A percentile compares a stretch with the other conserved stretches of the same genome.
Conservation (phyloP, 2,888 invertebrate species). For the Andrena praecox region DNA sequence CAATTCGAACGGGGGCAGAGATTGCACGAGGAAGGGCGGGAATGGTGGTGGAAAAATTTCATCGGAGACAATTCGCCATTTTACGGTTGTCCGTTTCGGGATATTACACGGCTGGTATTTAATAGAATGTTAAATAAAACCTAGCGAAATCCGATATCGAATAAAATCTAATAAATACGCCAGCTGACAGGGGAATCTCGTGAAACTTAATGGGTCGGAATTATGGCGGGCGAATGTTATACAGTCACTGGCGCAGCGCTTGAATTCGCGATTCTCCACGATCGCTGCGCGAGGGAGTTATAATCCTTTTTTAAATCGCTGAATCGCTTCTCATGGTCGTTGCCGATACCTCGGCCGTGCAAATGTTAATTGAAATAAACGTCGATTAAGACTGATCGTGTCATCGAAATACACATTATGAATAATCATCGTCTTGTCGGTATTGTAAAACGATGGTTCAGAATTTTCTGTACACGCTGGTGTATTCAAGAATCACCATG, state of each 20-base stretch:
- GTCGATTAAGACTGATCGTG: too few relatives aligned
- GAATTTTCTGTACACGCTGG: too few relatives aligned
- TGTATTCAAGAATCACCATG: too few relatives aligned
- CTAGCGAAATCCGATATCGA: conserved; percentile 33
- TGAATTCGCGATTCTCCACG: not conserved
- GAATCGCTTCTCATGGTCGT: too few relatives aligned
- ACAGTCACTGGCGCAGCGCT: not conserved
- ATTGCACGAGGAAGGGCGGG: not conserved
- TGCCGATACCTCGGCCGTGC: too few relatives aligned
- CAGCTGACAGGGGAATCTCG: conserved; percentile 16
- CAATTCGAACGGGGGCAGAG: not conserved
- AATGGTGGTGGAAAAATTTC: conserved; percentile 1
- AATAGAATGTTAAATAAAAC: conserved; percentile 37
- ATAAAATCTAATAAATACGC: conserved; percentile 40
- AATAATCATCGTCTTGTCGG: too few relatives aligned
- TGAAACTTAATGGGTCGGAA: conserved; percentile 34
- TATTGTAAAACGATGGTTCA: too few relatives aligned
- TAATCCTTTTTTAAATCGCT: not conserved
- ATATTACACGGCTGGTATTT: conserved; percentile 26
- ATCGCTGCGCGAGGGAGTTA: not conserved
- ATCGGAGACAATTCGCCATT: conserved; percentile 4
- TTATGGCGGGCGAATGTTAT: not conserved
- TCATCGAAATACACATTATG: too few relatives aligned
- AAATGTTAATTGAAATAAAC: too few relatives aligned
- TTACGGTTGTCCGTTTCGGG: conserved; percentile 7